These are phyloP conservation scores for Apaloderma vittatum DNA, from an alignment of 2,113 vertebrate species.

Conservation along the genomic window DNA sequence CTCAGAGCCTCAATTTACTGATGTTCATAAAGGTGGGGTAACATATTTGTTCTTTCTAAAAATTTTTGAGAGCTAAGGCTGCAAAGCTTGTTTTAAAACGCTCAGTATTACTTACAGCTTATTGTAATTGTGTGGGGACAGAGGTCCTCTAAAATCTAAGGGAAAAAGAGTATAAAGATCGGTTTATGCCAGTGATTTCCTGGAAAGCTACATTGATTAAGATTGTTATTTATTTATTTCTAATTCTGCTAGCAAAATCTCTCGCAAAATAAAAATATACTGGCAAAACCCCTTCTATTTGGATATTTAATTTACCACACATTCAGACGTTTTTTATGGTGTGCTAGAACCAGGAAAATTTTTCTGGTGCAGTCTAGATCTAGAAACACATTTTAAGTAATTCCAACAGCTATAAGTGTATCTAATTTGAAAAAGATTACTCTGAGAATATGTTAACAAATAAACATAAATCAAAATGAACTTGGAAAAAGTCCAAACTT, in stretches of 20 bases:
- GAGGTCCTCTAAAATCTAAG: background rate
- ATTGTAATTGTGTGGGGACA: background rate
- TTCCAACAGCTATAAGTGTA: background rate
- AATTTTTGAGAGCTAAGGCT: background rate
- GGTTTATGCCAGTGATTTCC: background rate
- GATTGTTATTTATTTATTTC: background rate
- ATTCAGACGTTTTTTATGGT: background rate
- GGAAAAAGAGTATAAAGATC: background rate
- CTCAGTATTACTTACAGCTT: background rate
- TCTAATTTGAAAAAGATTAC: background rate
- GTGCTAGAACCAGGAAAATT: background rate
- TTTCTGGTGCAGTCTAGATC: background rate
- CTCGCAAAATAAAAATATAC: background rate
- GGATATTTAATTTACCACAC: background rate
- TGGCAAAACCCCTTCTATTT: background rate
- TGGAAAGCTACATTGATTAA: background rate
- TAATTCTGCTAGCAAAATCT: background rate
- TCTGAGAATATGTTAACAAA: background rate
- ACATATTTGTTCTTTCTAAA: background rate
- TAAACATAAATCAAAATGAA: constrained; percentile 1
- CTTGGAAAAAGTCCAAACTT: background rate
- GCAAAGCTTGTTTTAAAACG: background rate
- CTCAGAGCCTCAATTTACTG: background rate
- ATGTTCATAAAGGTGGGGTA: background rate
- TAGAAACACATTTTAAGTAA: background rate